These are phyloP conservation scores for Centropristis striata DNA, from an alignment of 2,113 vertebrate species.

Conservation along the genomic window DNA sequence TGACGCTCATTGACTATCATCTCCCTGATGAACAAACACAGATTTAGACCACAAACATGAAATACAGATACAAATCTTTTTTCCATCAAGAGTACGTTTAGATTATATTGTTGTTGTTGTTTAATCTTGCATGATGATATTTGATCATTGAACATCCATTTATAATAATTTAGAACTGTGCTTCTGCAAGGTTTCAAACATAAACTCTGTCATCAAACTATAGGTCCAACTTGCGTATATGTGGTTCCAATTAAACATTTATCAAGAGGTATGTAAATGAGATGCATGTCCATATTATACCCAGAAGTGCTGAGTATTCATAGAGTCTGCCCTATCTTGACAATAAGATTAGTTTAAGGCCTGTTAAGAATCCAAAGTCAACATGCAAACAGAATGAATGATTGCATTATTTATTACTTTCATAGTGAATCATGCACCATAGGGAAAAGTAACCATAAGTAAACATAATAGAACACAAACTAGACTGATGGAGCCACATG, in stretches of 20 bases:
- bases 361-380: constrained; percentile 30
- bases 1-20: constrained; percentile 66
- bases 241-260: background rate
- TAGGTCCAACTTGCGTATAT: background rate
- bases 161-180: background rate
- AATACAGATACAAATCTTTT: constrained; percentile 7
- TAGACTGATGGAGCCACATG: background rate
- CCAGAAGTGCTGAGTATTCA: constrained; percentile 1
- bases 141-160: background rate
- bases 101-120: too few relatives aligned
- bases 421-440: background rate
- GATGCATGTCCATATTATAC: background rate
- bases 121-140: background rate
- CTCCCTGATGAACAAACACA: constrained; percentile 67
- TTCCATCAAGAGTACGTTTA: background rate
- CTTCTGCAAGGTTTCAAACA: background rate
- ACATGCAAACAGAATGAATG: constrained; percentile 28
- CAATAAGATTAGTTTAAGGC: constrained; percentile 26
- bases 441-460: background rate
- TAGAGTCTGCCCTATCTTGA: background rate
- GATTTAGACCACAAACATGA: constrained; percentile 33
- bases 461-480: constrained; percentile 14
- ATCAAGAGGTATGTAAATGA: background rate
- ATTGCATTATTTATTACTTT: constrained; percentile 22
- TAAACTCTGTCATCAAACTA: background rate